These are phyloP conservation scores for Rhinopithecus roxellana DNA, from an alignment of 2,113 vertebrate genomes.

Conservation along the genomic window DNA sequence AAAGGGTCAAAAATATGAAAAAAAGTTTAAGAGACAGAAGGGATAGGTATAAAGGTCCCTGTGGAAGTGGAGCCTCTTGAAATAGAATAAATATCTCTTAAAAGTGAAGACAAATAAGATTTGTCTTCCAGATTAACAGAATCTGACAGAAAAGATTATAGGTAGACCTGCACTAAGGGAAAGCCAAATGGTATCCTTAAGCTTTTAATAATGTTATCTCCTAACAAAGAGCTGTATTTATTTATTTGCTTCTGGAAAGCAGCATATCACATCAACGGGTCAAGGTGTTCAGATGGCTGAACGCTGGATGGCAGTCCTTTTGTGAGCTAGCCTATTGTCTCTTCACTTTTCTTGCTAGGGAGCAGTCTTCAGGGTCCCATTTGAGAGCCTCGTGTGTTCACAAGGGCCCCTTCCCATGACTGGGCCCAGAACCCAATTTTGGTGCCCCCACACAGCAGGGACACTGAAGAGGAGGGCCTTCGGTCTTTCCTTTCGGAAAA, in stretches of 20 bases:
- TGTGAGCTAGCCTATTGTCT: neutral
- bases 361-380: too few species aligned
- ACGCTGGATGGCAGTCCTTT: neutral
- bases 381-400: neutral
- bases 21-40: neutral
- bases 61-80: neutral
- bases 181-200: too few species aligned
- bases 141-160: neutral
- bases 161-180: neutral
- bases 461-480: neutral
- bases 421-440: neutral
- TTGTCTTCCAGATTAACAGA: neutral
- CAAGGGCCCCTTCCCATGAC: rapidly evolving
- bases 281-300: rapidly evolving
- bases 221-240: neutral
- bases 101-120: neutral
- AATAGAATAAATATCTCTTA: neutral
- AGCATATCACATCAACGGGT: rapidly evolving
- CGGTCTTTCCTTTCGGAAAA: neutral
- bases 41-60: neutral
- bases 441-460: neutral
- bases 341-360: neutral
- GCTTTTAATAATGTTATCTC: neutral
- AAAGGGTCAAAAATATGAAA: neutral
- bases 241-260: neutral